Conservation (phyloP, 2,888 invertebrate species). For the Nezara viridula region DNA sequence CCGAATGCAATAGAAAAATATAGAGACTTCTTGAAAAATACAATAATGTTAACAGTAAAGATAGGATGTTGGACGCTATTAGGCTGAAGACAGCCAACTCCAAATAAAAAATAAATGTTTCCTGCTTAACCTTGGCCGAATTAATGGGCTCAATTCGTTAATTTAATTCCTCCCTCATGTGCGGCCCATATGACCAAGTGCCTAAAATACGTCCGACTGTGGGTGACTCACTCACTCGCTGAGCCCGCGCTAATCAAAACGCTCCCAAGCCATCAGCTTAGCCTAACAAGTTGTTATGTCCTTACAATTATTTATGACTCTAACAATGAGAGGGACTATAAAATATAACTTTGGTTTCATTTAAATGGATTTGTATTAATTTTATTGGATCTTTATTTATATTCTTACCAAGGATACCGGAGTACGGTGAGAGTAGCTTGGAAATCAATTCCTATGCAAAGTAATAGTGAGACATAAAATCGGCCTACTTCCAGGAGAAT, state of each 20-base stretch:
- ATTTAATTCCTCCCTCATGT: constrained; percentile 27
- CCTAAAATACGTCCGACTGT: not conserved
- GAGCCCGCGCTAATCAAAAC: not conserved
- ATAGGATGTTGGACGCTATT: not conserved
- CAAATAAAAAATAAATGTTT: constrained; percentile 1
- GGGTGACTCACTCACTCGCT: not conserved
- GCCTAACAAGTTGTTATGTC: not conserved
- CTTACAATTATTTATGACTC: not conserved
- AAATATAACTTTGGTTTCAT: not conserved
- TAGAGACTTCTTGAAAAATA: not conserved
- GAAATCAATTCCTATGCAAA: too few species aligned
- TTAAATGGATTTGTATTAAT: too few species aligned
- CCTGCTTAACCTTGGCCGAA: constrained; percentile 4
- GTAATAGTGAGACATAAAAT: too few species aligned
- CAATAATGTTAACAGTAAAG: not conserved
- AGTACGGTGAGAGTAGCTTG: too few species aligned
- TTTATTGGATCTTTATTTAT: too few species aligned
- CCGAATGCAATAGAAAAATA: not conserved
- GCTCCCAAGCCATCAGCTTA: constrained; percentile 7
- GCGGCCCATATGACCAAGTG: not conserved
- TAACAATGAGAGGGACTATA: not conserved
- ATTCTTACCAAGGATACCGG: too few species aligned
- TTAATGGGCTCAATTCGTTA: constrained; percentile 31
- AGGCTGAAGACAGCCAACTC: not conserved
- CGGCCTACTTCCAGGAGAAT: too few species aligned